Conservation (phyloP, 1,140 invertebrate species). For the Eurosta solidaginis region DNA sequence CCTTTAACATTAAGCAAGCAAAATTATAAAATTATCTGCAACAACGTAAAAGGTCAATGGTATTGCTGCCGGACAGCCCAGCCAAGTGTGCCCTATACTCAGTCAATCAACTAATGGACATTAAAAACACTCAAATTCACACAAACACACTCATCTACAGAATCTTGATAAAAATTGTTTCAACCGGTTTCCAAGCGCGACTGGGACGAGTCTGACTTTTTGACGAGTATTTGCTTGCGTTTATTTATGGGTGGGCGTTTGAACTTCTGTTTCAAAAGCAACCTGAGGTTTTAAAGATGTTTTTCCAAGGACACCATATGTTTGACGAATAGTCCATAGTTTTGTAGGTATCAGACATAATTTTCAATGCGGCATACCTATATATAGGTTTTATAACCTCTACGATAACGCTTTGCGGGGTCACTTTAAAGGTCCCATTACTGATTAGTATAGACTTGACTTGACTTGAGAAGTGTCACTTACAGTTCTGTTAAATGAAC, state of each 20-base stretch:
- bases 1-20: not conserved
- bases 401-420: too few species aligned
- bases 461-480: too few species aligned
- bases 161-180: not conserved
- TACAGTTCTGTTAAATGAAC: too few species aligned
- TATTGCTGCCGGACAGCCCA: not conserved
- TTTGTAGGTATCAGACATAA: too few species aligned
- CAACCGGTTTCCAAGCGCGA: slow-evolving; percentile 1
- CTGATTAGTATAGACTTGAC: too few species aligned
- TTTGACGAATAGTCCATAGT: too few species aligned
- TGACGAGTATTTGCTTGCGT: not conserved
- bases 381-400: too few species aligned
- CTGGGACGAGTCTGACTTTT: not conserved
- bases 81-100: not conserved
- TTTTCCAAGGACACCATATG: too few species aligned
- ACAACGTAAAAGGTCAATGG: not conserved
- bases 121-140: not conserved
- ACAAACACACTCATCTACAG: not conserved
- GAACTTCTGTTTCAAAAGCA: too few species aligned
- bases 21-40: not conserved
- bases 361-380: too few species aligned
- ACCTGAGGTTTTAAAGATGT: too few species aligned
- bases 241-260: not conserved
- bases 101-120: not conserved
- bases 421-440: too few species aligned